These are phyloP conservation scores for Acanthopagrus latus DNA, from an alignment of 2,797 vertebrate genomes.

Conservation along the genomic window DNA sequence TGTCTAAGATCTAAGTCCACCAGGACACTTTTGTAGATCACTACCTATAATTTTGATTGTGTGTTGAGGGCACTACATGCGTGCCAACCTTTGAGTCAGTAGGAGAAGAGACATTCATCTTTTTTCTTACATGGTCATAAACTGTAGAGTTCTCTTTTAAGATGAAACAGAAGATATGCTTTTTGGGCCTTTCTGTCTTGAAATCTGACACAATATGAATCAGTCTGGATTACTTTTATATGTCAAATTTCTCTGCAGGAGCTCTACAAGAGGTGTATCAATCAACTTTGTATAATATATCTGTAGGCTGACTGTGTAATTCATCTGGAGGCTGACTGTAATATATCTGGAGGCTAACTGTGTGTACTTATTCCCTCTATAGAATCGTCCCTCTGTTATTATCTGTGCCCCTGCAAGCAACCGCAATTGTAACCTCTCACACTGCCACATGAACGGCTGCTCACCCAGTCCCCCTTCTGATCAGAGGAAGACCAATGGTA, in stretches of 20 bases:
- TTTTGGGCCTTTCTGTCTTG: neutral
- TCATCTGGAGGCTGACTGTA: neutral
- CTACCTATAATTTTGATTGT: neutral
- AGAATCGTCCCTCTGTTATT: constrained; percentile 99
- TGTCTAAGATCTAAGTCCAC: neutral
- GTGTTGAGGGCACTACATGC: neutral
- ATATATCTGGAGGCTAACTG: constrained; percentile 1
- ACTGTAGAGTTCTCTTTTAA: neutral
- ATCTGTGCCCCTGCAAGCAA: constrained; percentile 95
- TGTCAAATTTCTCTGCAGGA: neutral
- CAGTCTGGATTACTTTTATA: no score
- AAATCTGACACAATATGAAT: no score
- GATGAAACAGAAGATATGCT: neutral
- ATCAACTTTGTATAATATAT: neutral
- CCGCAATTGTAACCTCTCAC: constrained; percentile 94
- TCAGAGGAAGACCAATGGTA: constrained; percentile 85
- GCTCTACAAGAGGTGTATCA: neutral
- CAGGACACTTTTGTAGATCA: neutral
- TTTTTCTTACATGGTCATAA: neutral
- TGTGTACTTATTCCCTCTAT: constrained; percentile 11
- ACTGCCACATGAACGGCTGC: constrained; percentile 93
- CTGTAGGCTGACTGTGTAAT: no score
- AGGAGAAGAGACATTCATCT: neutral
- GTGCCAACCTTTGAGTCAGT: neutral
- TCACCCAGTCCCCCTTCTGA: constrained; percentile 83